phyloP scores from a whole-genome alignment of 2,797 vertebrate genomes.

The Lophotriccus pileatus region DNA sequence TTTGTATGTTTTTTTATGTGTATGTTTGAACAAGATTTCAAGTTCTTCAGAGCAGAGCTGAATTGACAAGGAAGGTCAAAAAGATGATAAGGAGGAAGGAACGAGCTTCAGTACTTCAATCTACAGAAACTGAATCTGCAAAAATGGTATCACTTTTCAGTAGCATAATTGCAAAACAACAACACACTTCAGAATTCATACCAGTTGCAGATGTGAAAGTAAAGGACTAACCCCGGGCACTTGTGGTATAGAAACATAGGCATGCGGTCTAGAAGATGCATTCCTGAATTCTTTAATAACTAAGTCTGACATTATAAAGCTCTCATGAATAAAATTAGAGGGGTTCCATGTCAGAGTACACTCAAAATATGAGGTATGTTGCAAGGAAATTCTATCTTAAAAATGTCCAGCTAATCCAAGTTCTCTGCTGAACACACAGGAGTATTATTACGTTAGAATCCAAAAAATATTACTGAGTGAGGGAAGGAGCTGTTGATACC shows the following conservation, averaged over 20 bases:
- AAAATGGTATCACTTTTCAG: background rate
- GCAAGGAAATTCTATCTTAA: background rate
- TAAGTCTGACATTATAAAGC: background rate
- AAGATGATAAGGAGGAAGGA: background rate
- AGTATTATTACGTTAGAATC: background rate
- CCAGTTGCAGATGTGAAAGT: background rate
- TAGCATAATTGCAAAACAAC: background rate
- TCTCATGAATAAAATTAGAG: background rate
- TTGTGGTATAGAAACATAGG: background rate
- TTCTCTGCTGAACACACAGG: background rate
- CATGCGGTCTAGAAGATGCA: background rate
- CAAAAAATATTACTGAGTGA: background rate
- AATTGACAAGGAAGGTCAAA: background rate
- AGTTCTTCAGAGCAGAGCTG: background rate
- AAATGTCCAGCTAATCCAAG: background rate
- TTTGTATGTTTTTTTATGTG: background rate
- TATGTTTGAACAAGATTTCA: background rate
- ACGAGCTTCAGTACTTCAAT: background rate
- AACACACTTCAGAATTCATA: background rate
- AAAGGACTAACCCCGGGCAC: background rate
- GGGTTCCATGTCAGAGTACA: background rate
- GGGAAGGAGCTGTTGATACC: background rate
- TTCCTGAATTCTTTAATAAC: conserved; percentile 9
- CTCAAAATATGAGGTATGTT: background rate
- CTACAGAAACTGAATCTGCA: background rate